phyloP scores from a whole-genome alignment of 1,140 invertebrate species.

The Dendrolimus kikuchii region DNA sequence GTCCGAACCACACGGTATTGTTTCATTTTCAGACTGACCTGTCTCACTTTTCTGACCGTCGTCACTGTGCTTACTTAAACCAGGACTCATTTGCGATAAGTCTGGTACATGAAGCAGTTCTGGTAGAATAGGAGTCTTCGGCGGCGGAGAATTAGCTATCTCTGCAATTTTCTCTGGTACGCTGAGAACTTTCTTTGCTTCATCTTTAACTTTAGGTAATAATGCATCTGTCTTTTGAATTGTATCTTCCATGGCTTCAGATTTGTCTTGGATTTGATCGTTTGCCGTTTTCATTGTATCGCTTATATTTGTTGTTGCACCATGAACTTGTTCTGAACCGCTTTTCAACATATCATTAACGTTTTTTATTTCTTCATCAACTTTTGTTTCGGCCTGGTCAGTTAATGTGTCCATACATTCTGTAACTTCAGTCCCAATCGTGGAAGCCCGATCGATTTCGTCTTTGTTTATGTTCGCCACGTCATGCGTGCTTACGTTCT shows the following conservation, averaged over 20 bases:
- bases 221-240: slow-evolving; percentile 7
- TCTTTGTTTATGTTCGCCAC: slow-evolving; percentile 40
- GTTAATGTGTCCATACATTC: slow-evolving; percentile 26
- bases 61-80: slow-evolving; percentile 58
- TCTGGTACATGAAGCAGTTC: slow-evolving; percentile 57
- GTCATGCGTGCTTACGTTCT: slow-evolving; percentile 43
- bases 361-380: slow-evolving; percentile 28
- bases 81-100: slow-evolving; percentile 56
- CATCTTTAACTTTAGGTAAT: slow-evolving; percentile 31
- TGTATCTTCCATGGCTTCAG: slow-evolving; percentile 8
- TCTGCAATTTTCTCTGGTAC: slow-evolving; percentile 48
- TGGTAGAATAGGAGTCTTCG: slow-evolving; percentile 52
- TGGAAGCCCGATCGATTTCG: slow-evolving; percentile 19
- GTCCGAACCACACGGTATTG: slow-evolving; percentile 61
- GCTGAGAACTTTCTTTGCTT: slow-evolving; percentile 39
- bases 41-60: slow-evolving; percentile 58
- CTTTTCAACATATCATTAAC: slow-evolving; percentile 8
- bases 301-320: too few relatives aligned
- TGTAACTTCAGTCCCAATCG: slow-evolving; percentile 19
- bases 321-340: too few relatives aligned
- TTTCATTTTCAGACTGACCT: slow-evolving; percentile 65
- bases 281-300: too few relatives aligned
- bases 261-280: slow-evolving; percentile 14
- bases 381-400: slow-evolving; percentile 26
- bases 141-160: slow-evolving; percentile 51